Evolutionary conservation across 2,888 invertebrate species (phyloP).

Genomic region (Sthenelais limicola): DNA sequence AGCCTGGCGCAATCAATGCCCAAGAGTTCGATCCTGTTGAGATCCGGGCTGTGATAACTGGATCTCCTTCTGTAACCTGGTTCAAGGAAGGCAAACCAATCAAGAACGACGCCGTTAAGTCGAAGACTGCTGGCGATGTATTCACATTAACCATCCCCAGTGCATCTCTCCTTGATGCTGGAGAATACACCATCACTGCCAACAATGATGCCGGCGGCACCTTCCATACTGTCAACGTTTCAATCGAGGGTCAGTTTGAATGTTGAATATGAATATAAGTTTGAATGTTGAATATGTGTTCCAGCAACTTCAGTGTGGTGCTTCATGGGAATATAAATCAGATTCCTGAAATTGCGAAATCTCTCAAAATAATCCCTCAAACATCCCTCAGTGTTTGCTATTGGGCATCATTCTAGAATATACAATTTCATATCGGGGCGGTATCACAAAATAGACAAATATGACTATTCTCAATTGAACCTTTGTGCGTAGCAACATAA

Average conservation of each 20-base stretch:
- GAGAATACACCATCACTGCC: slow-evolving; percentile 52
- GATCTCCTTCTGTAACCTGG: slow-evolving; percentile 50
- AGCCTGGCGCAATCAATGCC: slow-evolving; percentile 36
- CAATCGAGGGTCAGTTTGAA: slow-evolving; percentile 47
- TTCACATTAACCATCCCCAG: slow-evolving; percentile 42
- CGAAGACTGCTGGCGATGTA: slow-evolving; percentile 42
- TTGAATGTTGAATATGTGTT: not conserved
- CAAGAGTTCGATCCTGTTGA: slow-evolving; percentile 40
- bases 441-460: too few relatives aligned
- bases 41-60: slow-evolving; percentile 39
- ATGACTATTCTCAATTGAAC: too few relatives aligned
- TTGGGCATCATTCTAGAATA: too few relatives aligned
- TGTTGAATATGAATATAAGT: too few relatives aligned
- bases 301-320: not conserved
- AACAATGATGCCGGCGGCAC: slow-evolving; percentile 52
- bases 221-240: slow-evolving; percentile 48
- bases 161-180: slow-evolving; percentile 41
- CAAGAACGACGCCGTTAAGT: slow-evolving; percentile 42
- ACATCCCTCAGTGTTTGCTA: too few relatives aligned
- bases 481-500: too few relatives aligned
- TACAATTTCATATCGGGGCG: too few relatives aligned
- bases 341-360: too few relatives aligned
- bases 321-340: not conserved
- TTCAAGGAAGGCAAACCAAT: slow-evolving; percentile 53
- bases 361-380: too few relatives aligned